Conservation (phyloP, 2,888 invertebrate genomes). For the Leucania comma region DNA sequence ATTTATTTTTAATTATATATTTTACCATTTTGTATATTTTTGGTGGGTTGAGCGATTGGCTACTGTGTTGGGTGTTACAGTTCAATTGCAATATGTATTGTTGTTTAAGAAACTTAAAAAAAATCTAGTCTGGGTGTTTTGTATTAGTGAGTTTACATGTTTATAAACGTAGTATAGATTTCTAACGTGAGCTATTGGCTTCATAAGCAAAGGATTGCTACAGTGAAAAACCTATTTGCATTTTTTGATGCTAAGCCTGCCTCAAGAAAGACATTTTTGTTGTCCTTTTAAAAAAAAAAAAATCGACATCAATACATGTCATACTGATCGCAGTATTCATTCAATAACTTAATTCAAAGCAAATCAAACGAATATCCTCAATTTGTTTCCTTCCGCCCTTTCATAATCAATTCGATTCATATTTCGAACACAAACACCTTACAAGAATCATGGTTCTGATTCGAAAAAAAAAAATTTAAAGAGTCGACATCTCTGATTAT, state of each 20-base stretch:
- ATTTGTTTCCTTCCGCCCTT: constrained; percentile 19
- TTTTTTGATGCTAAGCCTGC: not conserved
- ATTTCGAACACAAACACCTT: constrained; percentile 13
- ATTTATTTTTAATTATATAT: too few species aligned
- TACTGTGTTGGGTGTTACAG: too few species aligned
- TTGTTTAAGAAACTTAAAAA: too few species aligned
- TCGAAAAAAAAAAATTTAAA: constrained; percentile 6
- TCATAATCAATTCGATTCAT: constrained; percentile 14
- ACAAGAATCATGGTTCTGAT: not conserved
- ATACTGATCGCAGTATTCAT: constrained; percentile 2
- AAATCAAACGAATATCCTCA: constrained; percentile 19
- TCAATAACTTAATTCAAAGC: constrained; percentile 14
- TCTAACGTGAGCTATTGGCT: too few species aligned
- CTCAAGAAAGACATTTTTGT: not conserved
- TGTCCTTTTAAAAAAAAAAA: not conserved
- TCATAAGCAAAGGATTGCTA: too few species aligned
- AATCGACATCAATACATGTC: not conserved
- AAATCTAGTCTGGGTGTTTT: too few species aligned
- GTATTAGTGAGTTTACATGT: too few species aligned
- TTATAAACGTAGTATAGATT: too few species aligned
- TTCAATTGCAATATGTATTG: too few species aligned
- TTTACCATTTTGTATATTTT: too few species aligned
- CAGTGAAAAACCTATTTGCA: too few species aligned
- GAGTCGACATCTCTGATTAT: constrained; percentile 27
- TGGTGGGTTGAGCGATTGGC: too few species aligned